Evolutionary conservation across 1,140 invertebrate genomes (phyloP).

Genomic region (Vanessa atalanta): DNA sequence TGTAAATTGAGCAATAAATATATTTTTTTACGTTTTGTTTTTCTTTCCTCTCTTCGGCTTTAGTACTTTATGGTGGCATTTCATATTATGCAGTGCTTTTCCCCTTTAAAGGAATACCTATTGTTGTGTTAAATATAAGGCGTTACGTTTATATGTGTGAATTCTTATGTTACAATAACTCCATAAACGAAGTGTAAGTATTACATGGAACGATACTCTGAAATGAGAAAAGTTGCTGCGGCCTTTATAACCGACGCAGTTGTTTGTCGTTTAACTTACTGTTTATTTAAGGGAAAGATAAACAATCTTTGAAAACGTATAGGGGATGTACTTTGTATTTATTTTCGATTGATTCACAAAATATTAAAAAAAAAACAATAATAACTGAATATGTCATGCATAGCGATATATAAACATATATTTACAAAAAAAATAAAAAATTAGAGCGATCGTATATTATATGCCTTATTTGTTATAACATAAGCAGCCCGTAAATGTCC

Average conservation of each 20-base stretch:
- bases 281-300: not conserved
- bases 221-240: constrained; percentile 32
- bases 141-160: too few species aligned
- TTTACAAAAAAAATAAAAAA: too few species aligned
- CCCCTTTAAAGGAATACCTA: not conserved
- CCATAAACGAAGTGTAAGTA: constrained; percentile 1
- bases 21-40: constrained; percentile 21
- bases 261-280: constrained; percentile 12
- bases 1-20: constrained; percentile 28
- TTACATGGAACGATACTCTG: constrained; percentile 3
- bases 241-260: constrained; percentile 8
- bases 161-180: too few species aligned
- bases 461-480: too few species aligned
- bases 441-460: too few species aligned
- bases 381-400: too few species aligned
- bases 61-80: constrained; percentile 17
- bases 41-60: constrained; percentile 9
- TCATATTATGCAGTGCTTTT: constrained; percentile 20
- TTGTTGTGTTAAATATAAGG: too few species aligned
- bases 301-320: not conserved
- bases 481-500: too few species aligned
- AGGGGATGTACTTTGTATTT: too few species aligned
- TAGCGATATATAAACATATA: too few species aligned
- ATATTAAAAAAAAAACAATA: too few species aligned
- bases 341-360: too few species aligned